These are phyloP conservation scores for Delphinus delphis DNA, from an alignment of 2,113 vertebrate genomes.

Conservation along the genomic window DNA sequence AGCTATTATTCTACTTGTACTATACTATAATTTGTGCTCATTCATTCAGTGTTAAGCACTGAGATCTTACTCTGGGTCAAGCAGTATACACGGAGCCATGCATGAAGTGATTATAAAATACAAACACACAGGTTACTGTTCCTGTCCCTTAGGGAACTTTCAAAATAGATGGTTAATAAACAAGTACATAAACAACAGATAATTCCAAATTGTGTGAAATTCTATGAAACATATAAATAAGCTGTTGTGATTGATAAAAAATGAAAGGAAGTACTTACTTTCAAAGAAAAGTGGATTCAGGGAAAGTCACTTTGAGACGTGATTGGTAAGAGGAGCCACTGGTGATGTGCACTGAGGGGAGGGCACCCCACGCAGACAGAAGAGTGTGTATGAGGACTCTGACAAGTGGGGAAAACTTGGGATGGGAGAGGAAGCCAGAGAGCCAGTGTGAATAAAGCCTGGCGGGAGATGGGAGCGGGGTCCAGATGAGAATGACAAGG, in stretches of 20 bases:
- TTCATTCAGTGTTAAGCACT: not conserved
- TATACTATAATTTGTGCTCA: not conserved
- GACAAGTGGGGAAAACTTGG: not conserved
- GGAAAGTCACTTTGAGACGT: not conserved
- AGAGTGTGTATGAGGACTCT: not conserved
- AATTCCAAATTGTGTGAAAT: not conserved
- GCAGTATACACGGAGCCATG: not conserved
- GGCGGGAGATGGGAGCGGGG: not conserved
- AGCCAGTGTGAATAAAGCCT: not conserved
- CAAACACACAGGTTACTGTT: not conserved
- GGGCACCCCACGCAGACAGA: not conserved
- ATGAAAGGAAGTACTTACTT: not conserved
- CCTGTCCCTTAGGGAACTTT: not conserved
- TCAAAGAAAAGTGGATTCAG: not conserved
- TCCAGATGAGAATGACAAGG: not conserved
- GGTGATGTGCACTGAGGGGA: accelerated
- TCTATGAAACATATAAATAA: not conserved
- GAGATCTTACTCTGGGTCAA: not conserved
- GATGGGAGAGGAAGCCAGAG: not conserved
- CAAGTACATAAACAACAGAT: not conserved
- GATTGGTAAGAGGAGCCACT: not conserved
- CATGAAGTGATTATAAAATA: not conserved
- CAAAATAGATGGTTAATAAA: not conserved
- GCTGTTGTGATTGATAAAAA: not conserved
- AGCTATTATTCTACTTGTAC: not conserved